Evolutionary conservation across 2,797 vertebrate species (phyloP), one percentile per base, ranked within the genome.

Genomic region (Hirundo rustica): DNA sequence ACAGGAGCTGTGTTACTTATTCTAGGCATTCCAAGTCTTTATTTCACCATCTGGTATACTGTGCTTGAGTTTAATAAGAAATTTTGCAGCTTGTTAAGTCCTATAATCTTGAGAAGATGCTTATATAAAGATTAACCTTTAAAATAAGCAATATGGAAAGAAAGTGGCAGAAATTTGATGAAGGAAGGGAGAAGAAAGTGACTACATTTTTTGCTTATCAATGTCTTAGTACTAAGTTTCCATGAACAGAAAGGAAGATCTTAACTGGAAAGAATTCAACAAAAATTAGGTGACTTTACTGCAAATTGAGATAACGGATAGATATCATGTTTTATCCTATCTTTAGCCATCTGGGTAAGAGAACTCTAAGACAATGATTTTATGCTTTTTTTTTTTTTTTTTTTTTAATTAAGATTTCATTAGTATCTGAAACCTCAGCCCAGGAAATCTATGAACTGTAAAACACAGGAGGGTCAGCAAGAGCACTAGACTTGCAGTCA

Each of bases 51-150:
- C 89, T 95, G 91, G 38, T 88, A 67, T 89, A 60, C 36, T 2
- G 15, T 91, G 53, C 11, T 22, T 92, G 82, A 96, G 32, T 61
- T 92, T 94, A 92, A 91, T 87, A 95, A 89, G 57, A 94, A 92
- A 85, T 85, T 67, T 92, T 91, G 50, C 78, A 91, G 75, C 65
- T 83, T 91, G 57, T 68, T 85, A 89, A 88, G 8, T 65, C 48
- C 32, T 53, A 30, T 71, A 94, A 61, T 89, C 81, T 65, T 50
- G 78, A 88, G 38, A 57, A 66, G 40, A 60, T 62, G 9, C 51
- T 91, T 96, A 90, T 75, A 92, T 93, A 95, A 94, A 81, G 76
- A 75, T 71, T 96, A 94, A 94, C 71, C 64, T 95, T 96, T 93
- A 94, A 92, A 96, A 82, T 50, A 85, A 74, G 45, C 18, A 88